Evolutionary conservation across 1,140 invertebrate species (phyloP), one percentile per base, ranked within the genome.

Genomic region (Sinella curviseta): DNA sequence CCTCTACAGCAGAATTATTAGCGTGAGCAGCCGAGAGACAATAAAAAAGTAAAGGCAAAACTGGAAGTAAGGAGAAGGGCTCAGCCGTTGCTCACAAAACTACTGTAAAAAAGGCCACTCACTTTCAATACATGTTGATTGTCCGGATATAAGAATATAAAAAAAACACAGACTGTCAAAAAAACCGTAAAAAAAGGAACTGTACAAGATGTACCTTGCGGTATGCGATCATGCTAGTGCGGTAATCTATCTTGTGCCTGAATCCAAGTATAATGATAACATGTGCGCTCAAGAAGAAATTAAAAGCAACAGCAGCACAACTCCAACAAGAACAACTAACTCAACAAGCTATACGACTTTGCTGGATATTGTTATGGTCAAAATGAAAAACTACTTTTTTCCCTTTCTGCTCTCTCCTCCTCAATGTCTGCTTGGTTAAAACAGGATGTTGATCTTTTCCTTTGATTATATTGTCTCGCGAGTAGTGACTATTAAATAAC

Each of bases 391-490:
- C n/a, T n/a, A n/a, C n/a, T n/a, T n/a, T n/a, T n/a, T n/a, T n/a
- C n/a, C n/a, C n/a, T n/a, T n/a, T n/a, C n/a, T n/a, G n/a, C n/a
- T n/a, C n/a, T n/a, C n/a, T n/a, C n/a, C n/a, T n/a, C n/a, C n/a
- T n/a, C n/a, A n/a, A n/a, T n/a, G n/a, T n/a, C n/a, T n/a, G n/a
- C n/a, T n/a, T 48, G 39, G 4, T 48, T 48, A 26, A 26, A 60
- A 26, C 57, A 60, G 57, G 57, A 60, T 60, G 57, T 60, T 60
- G 57, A 60, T 60, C 3, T 60, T 60, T 60, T 60, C 57, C 12
- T 60, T 26, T 60, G 57, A 60, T 60, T 60, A 60, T 60, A 48
- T 20, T 48, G 39, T 48, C 39, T 48, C 39, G 8, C 39, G 39
- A 48, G 39, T 12, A 20, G 20, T 48, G n/a, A n/a, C n/a, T n/a